These are phyloP conservation scores for Ericerus pela DNA, from an alignment of 1,140 invertebrate species.

Conservation along the genomic window DNA sequence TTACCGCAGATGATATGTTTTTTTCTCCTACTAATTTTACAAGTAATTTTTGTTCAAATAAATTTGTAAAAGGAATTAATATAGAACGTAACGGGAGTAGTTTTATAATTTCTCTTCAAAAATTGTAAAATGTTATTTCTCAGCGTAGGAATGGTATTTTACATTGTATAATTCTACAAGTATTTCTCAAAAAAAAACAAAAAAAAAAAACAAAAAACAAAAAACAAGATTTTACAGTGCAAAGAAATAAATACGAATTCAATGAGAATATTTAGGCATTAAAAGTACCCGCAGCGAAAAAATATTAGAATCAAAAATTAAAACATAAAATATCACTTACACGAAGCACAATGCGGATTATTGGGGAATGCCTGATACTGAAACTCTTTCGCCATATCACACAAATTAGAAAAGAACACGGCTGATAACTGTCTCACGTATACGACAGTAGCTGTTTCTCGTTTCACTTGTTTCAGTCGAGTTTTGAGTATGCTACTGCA, in stretches of 20 bases:
- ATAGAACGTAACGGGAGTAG: no score
- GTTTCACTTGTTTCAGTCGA: constrained; percentile 67
- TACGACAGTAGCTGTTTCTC: constrained; percentile 69
- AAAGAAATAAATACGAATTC: not conserved
- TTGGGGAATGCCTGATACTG: constrained; percentile 56
- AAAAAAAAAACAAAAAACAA: no score
- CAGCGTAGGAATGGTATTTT: no score
- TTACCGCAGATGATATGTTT: no score
- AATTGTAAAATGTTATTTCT: no score
- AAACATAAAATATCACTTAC: constrained; percentile 15
- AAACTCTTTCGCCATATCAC: constrained; percentile 76
- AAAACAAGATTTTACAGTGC: no score
- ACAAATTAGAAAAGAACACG: constrained; percentile 76
- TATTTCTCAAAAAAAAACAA: no score
- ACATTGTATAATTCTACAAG: no score
- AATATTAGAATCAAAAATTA: constrained; percentile 5
- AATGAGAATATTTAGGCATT: not conserved
- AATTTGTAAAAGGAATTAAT: no score
- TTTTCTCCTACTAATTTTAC: no score
- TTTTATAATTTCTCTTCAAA: no score
- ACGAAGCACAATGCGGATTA: constrained; percentile 49
- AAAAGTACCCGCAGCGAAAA: not conserved
- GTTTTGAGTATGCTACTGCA: constrained; percentile 68
- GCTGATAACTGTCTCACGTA: constrained; percentile 64
- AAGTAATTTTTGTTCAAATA: no score